Evolutionary conservation across 2,113 vertebrate species (phyloP).

Genomic region (Chlorodrepanis virens): DNA sequence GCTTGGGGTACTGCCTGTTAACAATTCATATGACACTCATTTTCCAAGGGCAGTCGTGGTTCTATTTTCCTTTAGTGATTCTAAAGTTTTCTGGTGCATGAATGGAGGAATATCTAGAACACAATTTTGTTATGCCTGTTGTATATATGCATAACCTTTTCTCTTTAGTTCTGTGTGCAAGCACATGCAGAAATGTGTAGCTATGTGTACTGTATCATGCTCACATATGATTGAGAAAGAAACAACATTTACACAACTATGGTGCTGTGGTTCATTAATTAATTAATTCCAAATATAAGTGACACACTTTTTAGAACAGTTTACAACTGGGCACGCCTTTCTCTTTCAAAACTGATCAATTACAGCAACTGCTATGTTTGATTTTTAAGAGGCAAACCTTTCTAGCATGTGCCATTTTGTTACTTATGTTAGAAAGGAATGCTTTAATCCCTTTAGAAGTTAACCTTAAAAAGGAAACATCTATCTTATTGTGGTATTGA

Average conservation of each 20-base stretch:
- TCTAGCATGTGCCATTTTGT: not conserved
- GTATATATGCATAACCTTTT: not conserved
- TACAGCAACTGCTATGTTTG: not conserved
- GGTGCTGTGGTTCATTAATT: not conserved
- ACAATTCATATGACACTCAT: conserved; percentile 6
- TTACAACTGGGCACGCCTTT: not conserved
- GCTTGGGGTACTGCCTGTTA: conserved; percentile 27
- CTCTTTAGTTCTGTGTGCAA: not conserved
- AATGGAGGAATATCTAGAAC: not conserved
- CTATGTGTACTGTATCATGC: not conserved
- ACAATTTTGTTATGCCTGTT: not conserved
- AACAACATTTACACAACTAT: not conserved
- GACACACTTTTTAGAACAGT: not conserved
- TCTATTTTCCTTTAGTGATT: not conserved
- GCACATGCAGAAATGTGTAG: not conserved
- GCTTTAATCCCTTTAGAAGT: conserved; percentile 29
- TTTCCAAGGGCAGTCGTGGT: conserved; percentile 36
- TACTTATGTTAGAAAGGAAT: not conserved
- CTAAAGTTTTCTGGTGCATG: conserved; percentile 17
- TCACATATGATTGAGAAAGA: not conserved
- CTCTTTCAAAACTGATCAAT: not conserved
- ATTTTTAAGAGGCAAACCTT: conserved; percentile 3
- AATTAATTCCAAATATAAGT: not conserved
- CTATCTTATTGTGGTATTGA: conserved; percentile 34
- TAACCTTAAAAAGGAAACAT: conserved; percentile 48